Conservation (phyloP, 1,140 invertebrate species). For the Melipona quadrifasciata region DNA sequence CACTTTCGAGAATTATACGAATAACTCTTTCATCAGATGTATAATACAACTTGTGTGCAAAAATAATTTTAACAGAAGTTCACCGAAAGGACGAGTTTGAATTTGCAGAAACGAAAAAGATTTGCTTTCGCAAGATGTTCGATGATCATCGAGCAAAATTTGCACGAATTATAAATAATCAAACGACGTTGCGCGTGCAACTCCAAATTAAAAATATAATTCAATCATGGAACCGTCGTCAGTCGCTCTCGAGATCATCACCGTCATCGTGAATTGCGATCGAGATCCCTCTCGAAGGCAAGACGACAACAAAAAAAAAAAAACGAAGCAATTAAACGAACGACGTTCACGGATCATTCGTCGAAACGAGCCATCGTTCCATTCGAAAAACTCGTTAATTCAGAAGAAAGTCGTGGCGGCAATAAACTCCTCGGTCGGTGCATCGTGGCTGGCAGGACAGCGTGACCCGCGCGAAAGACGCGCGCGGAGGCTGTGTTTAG, state of each 20-base stretch:
- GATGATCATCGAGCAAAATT: too few relatives aligned
- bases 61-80: neutral
- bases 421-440: slow-evolving; percentile 39
- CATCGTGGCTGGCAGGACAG: slow-evolving; percentile 16
- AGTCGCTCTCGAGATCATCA: too few relatives aligned
- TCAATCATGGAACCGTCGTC: too few relatives aligned
- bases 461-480: slow-evolving; percentile 32
- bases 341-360: neutral
- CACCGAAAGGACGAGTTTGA: neutral
- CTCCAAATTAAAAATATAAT: too few relatives aligned
- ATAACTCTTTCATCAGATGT: neutral
- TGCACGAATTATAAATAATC: too few relatives aligned
- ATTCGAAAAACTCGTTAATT: slow-evolving; percentile 44
- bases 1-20: too few relatives aligned
- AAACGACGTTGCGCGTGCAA: too few relatives aligned
- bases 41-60: too few relatives aligned
- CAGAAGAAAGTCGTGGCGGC: slow-evolving; percentile 12
- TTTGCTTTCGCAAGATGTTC: too few relatives aligned
- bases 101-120: neutral
- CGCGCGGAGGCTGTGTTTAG: slow-evolving; percentile 49
- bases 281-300: neutral
- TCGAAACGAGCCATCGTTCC: neutral
- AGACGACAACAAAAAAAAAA: neutral
- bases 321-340: neutral
- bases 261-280: too few relatives aligned